phyloP scores from a whole-genome alignment of 2,888 invertebrate genomes.

The Lingula anatina region DNA sequence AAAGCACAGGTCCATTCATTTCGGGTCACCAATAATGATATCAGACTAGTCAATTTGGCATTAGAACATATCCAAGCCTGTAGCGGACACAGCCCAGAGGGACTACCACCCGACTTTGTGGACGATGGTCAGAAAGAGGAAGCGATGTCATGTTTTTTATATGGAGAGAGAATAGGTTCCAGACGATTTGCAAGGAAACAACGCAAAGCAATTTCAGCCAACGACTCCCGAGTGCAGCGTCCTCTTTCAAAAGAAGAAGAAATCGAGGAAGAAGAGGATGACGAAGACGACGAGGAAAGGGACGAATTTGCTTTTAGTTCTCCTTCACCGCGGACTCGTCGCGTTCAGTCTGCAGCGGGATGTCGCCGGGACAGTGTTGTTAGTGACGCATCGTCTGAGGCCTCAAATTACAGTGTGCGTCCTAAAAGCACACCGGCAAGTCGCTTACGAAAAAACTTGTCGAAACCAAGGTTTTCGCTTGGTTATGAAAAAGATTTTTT shows the following conservation, averaged over 20 bases:
- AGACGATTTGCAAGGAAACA: constrained; percentile 24
- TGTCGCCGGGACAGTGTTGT: constrained; percentile 7
- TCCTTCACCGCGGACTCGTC: too few relatives aligned
- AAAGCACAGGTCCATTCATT: constrained; percentile 30
- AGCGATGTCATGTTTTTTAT: constrained; percentile 31
- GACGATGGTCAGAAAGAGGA: constrained; percentile 12
- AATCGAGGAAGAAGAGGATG: background rate
- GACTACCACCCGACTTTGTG: constrained; percentile 16
- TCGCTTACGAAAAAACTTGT: too few relatives aligned
- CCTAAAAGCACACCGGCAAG: too few relatives aligned
- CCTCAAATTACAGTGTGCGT: too few relatives aligned
- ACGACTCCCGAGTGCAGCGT: background rate
- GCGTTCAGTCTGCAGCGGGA: constrained; percentile 27
- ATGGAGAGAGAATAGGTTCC: constrained; percentile 39
- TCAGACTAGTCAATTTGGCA: constrained; percentile 34
- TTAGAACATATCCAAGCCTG: constrained; percentile 39
- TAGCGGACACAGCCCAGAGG: constrained; percentile 42
- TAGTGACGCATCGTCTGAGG: too few relatives aligned
- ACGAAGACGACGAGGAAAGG: background rate
- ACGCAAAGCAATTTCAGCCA: constrained; percentile 5
- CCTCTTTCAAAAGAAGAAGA: background rate
- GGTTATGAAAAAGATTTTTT: too few relatives aligned
- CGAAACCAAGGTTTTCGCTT: too few relatives aligned
- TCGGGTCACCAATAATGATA: constrained; percentile 38
- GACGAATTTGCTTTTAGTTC: too few relatives aligned